A percentile compares a stretch with the other conserved stretches of the same genome.
These are phyloP conservation scores for Scaptomyza montana DNA, from an alignment of 1,140 invertebrate genomes.

Conservation along the genomic window DNA sequence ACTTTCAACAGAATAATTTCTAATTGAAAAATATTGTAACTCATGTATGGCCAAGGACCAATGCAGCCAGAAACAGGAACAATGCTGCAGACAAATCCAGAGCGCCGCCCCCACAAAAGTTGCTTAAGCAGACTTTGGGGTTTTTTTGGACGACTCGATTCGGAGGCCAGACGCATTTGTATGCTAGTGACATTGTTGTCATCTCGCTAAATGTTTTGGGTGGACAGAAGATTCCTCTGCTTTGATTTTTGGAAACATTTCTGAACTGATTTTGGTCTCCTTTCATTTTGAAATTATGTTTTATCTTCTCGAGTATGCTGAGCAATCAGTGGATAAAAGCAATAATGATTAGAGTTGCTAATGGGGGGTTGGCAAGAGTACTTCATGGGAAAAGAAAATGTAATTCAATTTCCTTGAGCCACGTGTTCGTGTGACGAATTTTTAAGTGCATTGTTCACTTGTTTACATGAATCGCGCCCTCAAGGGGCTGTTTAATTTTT, in stretches of 20 bases:
- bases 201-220: slow-evolving; percentile 47
- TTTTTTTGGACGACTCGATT: slow-evolving; percentile 10
- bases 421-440: slow-evolving; percentile 72
- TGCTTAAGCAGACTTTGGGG: slow-evolving; percentile 15
- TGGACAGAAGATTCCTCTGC: not conserved
- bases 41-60: slow-evolving; percentile 49
- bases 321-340: slow-evolving; percentile 24
- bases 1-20: slow-evolving; percentile 84
- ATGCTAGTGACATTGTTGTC: slow-evolving; percentile 55
- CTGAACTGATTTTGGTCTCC: not conserved
- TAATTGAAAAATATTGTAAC: slow-evolving; percentile 84
- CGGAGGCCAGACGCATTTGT: slow-evolving; percentile 22
- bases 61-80: slow-evolving; percentile 21
- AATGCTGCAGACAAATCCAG: slow-evolving; percentile 31
- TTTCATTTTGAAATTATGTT: slow-evolving; percentile 27
- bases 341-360: slow-evolving; percentile 27
- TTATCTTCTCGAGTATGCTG: slow-evolving; percentile 3
- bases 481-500: not conserved
- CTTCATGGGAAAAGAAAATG: slow-evolving; percentile 14
- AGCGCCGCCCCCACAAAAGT: slow-evolving; percentile 14
- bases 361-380: not conserved
- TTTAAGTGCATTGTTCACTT: slow-evolving; percentile 61
- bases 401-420: slow-evolving; percentile 50
- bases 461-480: slow-evolving; percentile 24
- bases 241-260: not conserved